A percentile compares a stretch with the other conserved stretches of the same genome.
Evolutionary conservation across 2,113 vertebrate species (phyloP).

Genomic region (Alexandromys fortis): DNA sequence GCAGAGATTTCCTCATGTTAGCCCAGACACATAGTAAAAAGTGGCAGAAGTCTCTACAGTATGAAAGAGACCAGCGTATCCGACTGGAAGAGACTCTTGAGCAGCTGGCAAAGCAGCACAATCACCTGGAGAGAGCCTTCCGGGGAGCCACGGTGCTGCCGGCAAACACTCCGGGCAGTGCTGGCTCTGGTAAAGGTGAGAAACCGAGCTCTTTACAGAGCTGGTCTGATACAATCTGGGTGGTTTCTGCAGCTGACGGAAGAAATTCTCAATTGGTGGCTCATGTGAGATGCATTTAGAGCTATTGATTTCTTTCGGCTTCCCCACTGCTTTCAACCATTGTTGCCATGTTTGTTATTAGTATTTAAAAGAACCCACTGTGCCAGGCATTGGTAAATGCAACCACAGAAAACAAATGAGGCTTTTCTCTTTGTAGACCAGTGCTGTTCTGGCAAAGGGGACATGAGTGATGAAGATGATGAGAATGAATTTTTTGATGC

Average conservation of each 20-base stretch:
- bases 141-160: conserved; percentile 94
- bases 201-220: accelerated
- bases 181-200: conserved; percentile 89
- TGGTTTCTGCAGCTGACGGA: not conserved
- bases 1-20: conserved; percentile 94
- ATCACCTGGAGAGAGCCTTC: conserved; percentile 97
- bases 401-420: not conserved
- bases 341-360: not conserved
- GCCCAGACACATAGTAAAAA: conserved; percentile 96
- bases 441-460: conserved; percentile 90
- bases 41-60: conserved; percentile 97
- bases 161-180: conserved; percentile 81
- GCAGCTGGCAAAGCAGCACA: conserved; percentile 98
- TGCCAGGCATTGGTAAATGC: not conserved
- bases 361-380: not conserved
- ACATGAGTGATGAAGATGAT: conserved; percentile 96
- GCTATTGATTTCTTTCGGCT: not conserved
- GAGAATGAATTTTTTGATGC: conserved; percentile 98
- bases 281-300: accelerated
- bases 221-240: accelerated
- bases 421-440: conserved; percentile 81
- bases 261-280: not conserved
- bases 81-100: conserved; percentile 96
- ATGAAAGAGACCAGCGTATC: conserved; percentile 95
- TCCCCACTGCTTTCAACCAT: not conserved